A percentile compares a stretch with the other conserved stretches of the same genome.
Evolutionary conservation across 2,888 invertebrate genomes (phyloP).

Genomic region (Eutolmus rufibarbis): DNA sequence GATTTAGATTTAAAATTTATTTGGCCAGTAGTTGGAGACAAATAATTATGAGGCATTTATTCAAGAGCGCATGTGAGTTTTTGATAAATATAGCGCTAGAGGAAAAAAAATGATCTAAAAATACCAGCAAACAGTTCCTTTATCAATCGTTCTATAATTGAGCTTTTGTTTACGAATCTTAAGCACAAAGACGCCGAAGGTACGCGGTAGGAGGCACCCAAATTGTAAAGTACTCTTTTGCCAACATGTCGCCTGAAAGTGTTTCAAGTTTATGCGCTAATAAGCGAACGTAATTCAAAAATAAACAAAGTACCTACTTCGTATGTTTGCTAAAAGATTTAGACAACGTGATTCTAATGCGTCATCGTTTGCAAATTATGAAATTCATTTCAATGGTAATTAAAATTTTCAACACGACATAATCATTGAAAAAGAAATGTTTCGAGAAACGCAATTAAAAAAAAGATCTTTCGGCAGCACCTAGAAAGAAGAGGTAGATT

Average conservation of each 20-base stretch:
- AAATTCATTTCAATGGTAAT: not conserved
- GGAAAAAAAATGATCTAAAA: not conserved
- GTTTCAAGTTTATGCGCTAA: slow-evolving; percentile 20
- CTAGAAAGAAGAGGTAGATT: too few species aligned
- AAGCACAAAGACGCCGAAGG: not conserved
- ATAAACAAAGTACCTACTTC: not conserved
- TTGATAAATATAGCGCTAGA: not conserved
- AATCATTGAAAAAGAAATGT: not conserved
- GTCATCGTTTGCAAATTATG: not conserved
- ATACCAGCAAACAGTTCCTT: not conserved
- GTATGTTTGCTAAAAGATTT: not conserved
- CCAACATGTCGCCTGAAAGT: not conserved
- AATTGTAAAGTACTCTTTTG: not conserved
- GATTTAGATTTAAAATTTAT: not conserved
- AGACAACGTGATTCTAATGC: not conserved
- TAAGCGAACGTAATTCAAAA: not conserved
- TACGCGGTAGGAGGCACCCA: not conserved
- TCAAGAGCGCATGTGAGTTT: not conserved
- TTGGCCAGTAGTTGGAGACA: not conserved
- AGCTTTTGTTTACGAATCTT: slow-evolving; percentile 3
- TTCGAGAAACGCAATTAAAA: not conserved
- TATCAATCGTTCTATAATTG: slow-evolving; percentile 6
- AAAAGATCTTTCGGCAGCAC: too few species aligned
- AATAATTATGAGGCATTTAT: not conserved
- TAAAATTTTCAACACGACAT: not conserved